Conservation (phyloP, 1,140 invertebrate genomes). For the Rhyzopertha dominica region DNA sequence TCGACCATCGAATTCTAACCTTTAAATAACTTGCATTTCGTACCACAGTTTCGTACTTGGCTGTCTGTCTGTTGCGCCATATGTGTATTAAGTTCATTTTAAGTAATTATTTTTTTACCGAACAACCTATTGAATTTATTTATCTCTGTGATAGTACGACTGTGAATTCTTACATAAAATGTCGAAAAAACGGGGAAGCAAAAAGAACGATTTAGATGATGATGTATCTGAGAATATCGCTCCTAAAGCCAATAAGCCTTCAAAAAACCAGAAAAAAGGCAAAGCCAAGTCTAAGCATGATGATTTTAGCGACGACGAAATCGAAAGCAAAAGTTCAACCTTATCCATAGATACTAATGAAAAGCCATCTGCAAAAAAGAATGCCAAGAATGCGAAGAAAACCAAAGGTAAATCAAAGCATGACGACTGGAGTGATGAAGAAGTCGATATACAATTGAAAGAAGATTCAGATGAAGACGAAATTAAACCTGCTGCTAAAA, state of each 20-base stretch:
- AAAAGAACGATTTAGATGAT: slow-evolving; percentile 56
- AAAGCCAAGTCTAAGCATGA: slow-evolving; percentile 46
- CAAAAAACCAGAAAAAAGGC: slow-evolving; percentile 48
- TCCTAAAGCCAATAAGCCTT: slow-evolving; percentile 37
- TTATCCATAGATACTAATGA: background rate
- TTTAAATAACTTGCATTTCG: too few species aligned
- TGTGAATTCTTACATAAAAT: too few species aligned
- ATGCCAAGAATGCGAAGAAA: slow-evolving; percentile 43
- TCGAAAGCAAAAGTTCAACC: slow-evolving; percentile 24
- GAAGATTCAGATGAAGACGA: slow-evolving; percentile 49
- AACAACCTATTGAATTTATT: too few species aligned
- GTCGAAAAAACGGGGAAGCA: slow-evolving; percentile 59
- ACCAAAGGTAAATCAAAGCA: slow-evolving; percentile 46
- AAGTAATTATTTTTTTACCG: too few species aligned
- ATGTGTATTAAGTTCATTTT: too few species aligned
- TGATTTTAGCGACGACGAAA: slow-evolving; percentile 48
- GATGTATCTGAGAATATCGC: slow-evolving; percentile 54
- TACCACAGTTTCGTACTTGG: too few species aligned
- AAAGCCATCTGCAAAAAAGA: slow-evolving; percentile 44
- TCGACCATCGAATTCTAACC: too few species aligned
- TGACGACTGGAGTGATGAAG: slow-evolving; percentile 51
- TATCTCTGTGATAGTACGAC: too few species aligned
- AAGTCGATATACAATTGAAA: slow-evolving; percentile 42
- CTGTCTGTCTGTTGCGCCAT: too few species aligned
- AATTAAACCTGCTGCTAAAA: slow-evolving; percentile 46